These are phyloP conservation scores for Polymixis lichenea DNA, from an alignment of 2,888 invertebrate species.

Conservation along the genomic window DNA sequence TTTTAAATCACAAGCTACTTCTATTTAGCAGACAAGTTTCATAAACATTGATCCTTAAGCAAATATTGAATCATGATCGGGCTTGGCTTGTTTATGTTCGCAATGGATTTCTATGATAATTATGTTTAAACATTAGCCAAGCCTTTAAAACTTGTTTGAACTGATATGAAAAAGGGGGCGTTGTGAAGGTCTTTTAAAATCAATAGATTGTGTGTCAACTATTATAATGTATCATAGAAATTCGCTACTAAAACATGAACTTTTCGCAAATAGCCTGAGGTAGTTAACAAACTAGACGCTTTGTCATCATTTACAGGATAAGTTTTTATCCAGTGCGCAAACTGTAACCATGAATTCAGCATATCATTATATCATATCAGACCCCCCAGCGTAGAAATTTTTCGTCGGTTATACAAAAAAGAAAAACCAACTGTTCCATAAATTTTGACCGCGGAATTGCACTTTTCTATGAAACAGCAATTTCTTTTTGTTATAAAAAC, in stretches of 20 bases:
- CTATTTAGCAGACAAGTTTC: slow-evolving; percentile 39
- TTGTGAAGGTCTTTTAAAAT: slow-evolving; percentile 38
- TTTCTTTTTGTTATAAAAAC: no score
- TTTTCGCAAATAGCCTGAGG: background rate
- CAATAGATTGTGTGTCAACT: slow-evolving; percentile 23
- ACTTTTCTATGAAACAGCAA: no score
- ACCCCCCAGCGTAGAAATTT: no score
- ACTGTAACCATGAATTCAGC: no score
- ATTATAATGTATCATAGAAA: slow-evolving; percentile 1
- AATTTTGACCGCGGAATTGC: no score
- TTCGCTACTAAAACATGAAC: background rate
- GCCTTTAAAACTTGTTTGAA: slow-evolving; percentile 52
- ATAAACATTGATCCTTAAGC: slow-evolving; percentile 41
- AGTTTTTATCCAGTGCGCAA: no score
- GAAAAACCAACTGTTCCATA: no score
- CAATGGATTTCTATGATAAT: slow-evolving; percentile 52
- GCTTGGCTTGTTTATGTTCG: slow-evolving; percentile 51
- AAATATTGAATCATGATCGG: slow-evolving; percentile 62
- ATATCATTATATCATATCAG: no score
- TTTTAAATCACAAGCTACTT: slow-evolving; percentile 6
- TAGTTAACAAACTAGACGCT: background rate
- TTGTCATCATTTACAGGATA: no score
- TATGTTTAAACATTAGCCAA: slow-evolving; percentile 53
- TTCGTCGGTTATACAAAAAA: no score
- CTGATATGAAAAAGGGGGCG: slow-evolving; percentile 46